Conservation (phyloP, 2,797 vertebrate genomes). For the Bucorvus abyssinicus region DNA sequence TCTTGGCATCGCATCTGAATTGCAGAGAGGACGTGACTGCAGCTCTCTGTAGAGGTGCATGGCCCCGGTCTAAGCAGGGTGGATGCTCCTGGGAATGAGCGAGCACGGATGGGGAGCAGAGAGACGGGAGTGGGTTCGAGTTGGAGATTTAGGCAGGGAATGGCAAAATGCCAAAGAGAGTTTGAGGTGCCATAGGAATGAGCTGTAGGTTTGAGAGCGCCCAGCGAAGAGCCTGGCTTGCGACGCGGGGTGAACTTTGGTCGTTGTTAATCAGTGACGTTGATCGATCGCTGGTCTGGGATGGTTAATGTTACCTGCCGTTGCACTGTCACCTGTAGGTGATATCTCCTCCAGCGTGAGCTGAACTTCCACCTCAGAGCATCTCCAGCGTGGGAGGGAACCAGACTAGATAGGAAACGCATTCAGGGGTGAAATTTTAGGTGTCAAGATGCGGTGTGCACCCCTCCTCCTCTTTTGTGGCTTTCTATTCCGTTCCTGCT, state of each 20-base stretch:
- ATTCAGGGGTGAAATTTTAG: neutral
- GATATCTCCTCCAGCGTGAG: neutral
- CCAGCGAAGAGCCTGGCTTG: neutral
- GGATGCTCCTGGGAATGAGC: neutral
- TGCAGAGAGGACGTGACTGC: slow-evolving; percentile 4
- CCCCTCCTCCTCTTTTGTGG: slow-evolving; percentile 51
- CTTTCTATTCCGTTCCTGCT: slow-evolving; percentile 50
- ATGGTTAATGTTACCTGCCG: neutral
- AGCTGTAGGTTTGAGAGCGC: neutral
- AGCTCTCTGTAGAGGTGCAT: neutral
- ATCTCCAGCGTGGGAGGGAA: slow-evolving; percentile 34
- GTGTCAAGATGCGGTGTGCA: slow-evolving; percentile 10
- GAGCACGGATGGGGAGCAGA: neutral
- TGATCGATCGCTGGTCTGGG: neutral
- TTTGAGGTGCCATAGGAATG: neutral
- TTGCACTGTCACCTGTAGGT: neutral
- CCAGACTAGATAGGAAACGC: slow-evolving; percentile 49
- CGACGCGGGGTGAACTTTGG: rapidly evolving
- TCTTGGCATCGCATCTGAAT: neutral
- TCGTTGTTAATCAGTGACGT: rapidly evolving
- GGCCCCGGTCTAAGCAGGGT: neutral
- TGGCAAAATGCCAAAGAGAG: neutral
- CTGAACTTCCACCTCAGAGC: neutral
- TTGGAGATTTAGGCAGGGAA: neutral
- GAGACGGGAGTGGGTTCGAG: rapidly evolving